Base-by-base conservation (phyloP, 2,113 vertebrate genomes). In the Tachycineta bicolor region DNA sequence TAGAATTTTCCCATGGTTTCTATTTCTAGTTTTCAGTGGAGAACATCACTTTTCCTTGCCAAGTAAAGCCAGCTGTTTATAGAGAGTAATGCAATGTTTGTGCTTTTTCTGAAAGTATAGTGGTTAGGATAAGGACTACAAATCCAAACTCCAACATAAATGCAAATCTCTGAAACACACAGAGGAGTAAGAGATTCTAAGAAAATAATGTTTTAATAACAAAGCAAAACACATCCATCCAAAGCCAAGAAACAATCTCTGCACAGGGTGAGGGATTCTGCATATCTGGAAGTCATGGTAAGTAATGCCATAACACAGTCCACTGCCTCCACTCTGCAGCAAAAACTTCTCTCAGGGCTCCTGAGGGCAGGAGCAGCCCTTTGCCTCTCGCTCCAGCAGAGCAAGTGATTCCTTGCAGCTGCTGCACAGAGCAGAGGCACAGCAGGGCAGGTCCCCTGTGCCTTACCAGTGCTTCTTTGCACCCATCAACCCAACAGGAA, bases 331-430 rank as follows among this genome's bases (percentile, higher is more conserved):
- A 2, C 31, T 63, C 5, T 3, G 29, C 2, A 70, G 44, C 25
- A 70, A 50, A 59, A 65, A 12, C 41, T n/a, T 29, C 18, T 70
- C 41, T 22, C 41, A 41, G 75, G 49, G 50, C 14, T 70, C 24
- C n/a, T 0, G 0, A 23, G 33, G 12, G 23, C 65, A 60, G 80
- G 46, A 41, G 43, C 12, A 89, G 31, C 25, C 34, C 15, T 44
- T 63, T 4, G 2, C 37, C 11, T 25, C 52, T 63, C 3, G 2
- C 21, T 26, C 53, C 1, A 0, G 19, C 31, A 41, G 56, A 31
- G 13, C 4, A 1, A 69, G 19, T 0, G 0, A 41, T 39, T 29
- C 24, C 11, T 37, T 20, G 2, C 0, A 2, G 37, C 31, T 2
- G 0, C 7, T 9, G 33, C 17, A n/a, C 1, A 2, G 28, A 55